These are phyloP conservation scores for Micrasema minimum DNA, from an alignment of 1,140 invertebrate genomes.

Conservation along the genomic window DNA sequence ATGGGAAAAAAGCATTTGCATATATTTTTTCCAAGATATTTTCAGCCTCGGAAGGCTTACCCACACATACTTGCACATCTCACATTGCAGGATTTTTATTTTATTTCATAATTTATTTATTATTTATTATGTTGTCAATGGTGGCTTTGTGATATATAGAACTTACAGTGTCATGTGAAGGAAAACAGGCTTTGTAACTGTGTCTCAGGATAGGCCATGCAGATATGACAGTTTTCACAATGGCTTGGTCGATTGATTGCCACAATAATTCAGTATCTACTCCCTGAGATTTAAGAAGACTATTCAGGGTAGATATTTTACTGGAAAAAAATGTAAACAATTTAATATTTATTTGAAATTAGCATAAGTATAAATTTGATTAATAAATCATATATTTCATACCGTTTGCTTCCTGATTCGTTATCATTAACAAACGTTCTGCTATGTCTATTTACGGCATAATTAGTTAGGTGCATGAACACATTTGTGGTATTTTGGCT, in stretches of 20 bases:
- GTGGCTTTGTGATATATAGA: background rate
- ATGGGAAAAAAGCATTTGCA: too few relatives aligned
- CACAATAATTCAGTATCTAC: conserved; percentile 81
- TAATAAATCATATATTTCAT: background rate
- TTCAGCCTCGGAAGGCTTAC: too few relatives aligned
- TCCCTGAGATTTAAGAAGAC: conserved; percentile 75
- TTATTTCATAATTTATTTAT: too few relatives aligned
- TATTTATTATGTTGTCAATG: too few relatives aligned
- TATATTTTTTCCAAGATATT: too few relatives aligned
- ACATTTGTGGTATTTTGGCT: conserved; percentile 83
- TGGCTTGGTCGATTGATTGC: conserved; percentile 87
- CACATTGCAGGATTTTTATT: too few relatives aligned
- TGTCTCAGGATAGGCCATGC: conserved; percentile 87
- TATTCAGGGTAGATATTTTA: conserved; percentile 84
- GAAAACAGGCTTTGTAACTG: conserved; percentile 89
- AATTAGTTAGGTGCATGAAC: conserved; percentile 98
- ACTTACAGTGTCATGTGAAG: conserved; percentile 78
- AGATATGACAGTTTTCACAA: conserved; percentile 89
- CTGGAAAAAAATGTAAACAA: conserved; percentile 58
- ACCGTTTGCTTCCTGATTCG: conserved; percentile 87
- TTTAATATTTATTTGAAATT: too few relatives aligned
- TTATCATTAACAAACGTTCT: conserved; percentile 78
- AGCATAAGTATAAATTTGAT: background rate
- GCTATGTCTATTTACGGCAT: conserved; percentile 93
- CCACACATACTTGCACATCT: too few relatives aligned